Conservation (phyloP, 2,888 invertebrate species). For the Carcina quercana region DNA sequence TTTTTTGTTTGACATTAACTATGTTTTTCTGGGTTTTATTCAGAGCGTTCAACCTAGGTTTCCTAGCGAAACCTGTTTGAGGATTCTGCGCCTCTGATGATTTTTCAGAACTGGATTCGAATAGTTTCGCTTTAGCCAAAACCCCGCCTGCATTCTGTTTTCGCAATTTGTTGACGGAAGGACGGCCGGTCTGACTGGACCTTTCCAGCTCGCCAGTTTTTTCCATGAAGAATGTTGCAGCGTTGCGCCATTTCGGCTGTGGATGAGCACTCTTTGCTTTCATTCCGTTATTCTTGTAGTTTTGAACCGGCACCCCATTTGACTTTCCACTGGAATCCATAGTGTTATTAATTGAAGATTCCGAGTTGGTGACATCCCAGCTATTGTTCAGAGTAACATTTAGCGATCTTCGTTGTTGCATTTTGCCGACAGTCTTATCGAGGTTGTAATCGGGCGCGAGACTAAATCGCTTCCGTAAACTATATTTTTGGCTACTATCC, state of each 20-base stretch:
- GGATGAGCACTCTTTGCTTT: slow-evolving; percentile 37
- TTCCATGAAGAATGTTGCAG: slow-evolving; percentile 70
- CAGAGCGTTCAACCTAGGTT: slow-evolving; percentile 48
- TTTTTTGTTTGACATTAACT: slow-evolving; percentile 41
- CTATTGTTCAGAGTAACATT: slow-evolving; percentile 43
- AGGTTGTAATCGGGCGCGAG: slow-evolving; percentile 43
- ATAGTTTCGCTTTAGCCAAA: slow-evolving; percentile 84
- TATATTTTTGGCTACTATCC: slow-evolving; percentile 45
- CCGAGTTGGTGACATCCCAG: slow-evolving; percentile 42
- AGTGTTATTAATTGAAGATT: slow-evolving; percentile 43
- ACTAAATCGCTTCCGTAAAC: slow-evolving; percentile 47
- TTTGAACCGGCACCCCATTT: slow-evolving; percentile 37
- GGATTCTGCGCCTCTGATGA: slow-evolving; percentile 54
- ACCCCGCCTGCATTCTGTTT: slow-evolving; percentile 88
- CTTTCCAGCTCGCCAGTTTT: slow-evolving; percentile 61
- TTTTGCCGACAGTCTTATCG: slow-evolving; percentile 45
- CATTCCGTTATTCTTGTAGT: slow-evolving; percentile 27
- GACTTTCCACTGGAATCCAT: slow-evolving; percentile 38
- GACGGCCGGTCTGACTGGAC: slow-evolving; percentile 73
- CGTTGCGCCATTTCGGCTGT: slow-evolving; percentile 69
- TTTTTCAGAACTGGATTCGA: slow-evolving; percentile 75
- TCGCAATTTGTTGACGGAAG: slow-evolving; percentile 82
- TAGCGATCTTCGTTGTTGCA: slow-evolving; percentile 49
- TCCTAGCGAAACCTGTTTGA: slow-evolving; percentile 55
- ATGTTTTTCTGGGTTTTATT: slow-evolving; percentile 38